A percentile compares a stretch with the other conserved stretches of the same genome.
These are phyloP conservation scores for Cheilosia vulpina DNA, from an alignment of 2,888 invertebrate genomes.

Conservation along the genomic window DNA sequence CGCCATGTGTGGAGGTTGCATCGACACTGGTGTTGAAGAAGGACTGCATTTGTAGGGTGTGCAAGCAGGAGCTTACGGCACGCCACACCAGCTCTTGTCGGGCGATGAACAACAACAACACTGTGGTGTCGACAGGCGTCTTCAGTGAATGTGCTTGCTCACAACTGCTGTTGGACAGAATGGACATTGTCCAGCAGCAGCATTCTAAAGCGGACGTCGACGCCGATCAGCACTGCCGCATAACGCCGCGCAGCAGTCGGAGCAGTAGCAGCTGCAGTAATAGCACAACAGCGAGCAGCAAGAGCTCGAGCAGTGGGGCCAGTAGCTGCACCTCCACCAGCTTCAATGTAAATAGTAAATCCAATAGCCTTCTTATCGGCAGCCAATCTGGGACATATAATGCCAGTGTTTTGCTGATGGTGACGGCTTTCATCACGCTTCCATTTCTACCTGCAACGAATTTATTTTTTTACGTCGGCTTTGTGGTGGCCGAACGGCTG, in stretches of 20 bases:
- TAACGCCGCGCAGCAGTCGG: slow-evolving; percentile 80
- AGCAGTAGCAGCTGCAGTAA: slow-evolving; percentile 83
- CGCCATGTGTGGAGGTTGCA: slow-evolving; percentile 63
- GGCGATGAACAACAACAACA: slow-evolving; percentile 86
- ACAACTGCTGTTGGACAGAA: slow-evolving; percentile 62
- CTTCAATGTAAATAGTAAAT: slow-evolving; percentile 74
- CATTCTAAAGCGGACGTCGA: slow-evolving; percentile 57
- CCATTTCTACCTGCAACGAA: slow-evolving; percentile 98
- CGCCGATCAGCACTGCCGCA: slow-evolving; percentile 60
- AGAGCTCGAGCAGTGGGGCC: slow-evolving; percentile 82
- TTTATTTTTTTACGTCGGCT: slow-evolving; percentile 98
- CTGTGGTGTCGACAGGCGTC: slow-evolving; percentile 67
- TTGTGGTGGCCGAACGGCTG: slow-evolving; percentile 98
- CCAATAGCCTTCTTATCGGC: slow-evolving; percentile 69
- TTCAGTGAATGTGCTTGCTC: slow-evolving; percentile 76
- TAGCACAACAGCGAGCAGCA: slow-evolving; percentile 84
- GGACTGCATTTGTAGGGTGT: slow-evolving; percentile 86
- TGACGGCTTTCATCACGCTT: slow-evolving; percentile 91
- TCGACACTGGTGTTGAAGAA: slow-evolving; percentile 76
- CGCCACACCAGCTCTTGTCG: slow-evolving; percentile 89
- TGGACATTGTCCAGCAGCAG: slow-evolving; percentile 76
- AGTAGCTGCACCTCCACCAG: slow-evolving; percentile 76
- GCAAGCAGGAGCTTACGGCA: slow-evolving; percentile 86
- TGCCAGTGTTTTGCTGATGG: slow-evolving; percentile 84
- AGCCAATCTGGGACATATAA: slow-evolving; percentile 76